Evolutionary conservation across 2,888 invertebrate genomes (phyloP), one percentile per base, ranked within the genome.

Genomic region (Diarsia rubi): DNA sequence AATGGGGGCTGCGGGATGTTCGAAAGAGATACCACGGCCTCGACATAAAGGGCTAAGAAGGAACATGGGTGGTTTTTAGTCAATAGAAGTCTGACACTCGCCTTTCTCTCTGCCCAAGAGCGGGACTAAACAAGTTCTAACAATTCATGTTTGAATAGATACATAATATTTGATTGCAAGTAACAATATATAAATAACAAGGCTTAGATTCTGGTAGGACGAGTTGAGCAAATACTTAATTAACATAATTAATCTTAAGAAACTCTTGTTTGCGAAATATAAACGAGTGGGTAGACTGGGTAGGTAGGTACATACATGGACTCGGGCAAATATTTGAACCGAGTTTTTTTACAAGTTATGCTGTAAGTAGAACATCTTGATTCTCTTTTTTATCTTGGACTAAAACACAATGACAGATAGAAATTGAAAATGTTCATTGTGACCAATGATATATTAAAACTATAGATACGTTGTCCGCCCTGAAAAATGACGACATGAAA

Each of bases 341-440:
- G 37, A 27, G 4, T 75, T 49, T 59, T 49, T 42, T 49, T 44
- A 52, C 44, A 8, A 9, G 19, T 49, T 31, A 44, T 21, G 14
- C n/a, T 27, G 24, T 49, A 59, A 59, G 16, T 75, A 66, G 76
- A 31, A 60, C 59, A 68, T 45, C 74, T 74, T 52, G 45, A 37
- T 44, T 19, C 19, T 19, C 6, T n/a, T 37, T 54, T 4, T 47
- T 62, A 69, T 69, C 78, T 57, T 6, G 14, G 42, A 19, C 14
- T 19, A 45, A 54, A 60, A 5, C 21, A 54, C 12, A 67, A 76
- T 45, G 37, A 52, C 16, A 59, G 37, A 62, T 73, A 62, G 14
- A 0, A n/a, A 42, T 14, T 14, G n/a, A 8, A 42, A n/a, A 57
- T 57, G 19, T 5, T 27, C 27, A 14, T 57, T 19, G 19, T 57